These are phyloP conservation scores for Hypena proboscidalis DNA, from an alignment of 2,888 invertebrate genomes.

Conservation along the genomic window DNA sequence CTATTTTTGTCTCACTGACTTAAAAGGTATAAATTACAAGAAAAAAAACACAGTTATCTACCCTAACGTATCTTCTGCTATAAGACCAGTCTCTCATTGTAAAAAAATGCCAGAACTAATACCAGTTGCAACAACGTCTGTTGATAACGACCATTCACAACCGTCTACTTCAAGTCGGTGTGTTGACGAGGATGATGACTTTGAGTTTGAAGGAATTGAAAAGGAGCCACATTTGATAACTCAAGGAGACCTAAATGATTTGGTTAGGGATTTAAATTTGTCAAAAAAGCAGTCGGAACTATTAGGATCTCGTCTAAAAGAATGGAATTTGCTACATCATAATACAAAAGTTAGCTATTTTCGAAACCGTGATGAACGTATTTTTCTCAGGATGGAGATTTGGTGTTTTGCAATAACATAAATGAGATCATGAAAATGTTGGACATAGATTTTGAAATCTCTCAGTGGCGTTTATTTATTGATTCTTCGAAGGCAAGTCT, in stretches of 20 bases:
- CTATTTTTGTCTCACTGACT: slow-evolving; percentile 13
- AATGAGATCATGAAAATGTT: neutral
- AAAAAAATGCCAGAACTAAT: neutral
- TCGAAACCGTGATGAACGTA: neutral
- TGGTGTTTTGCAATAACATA: neutral
- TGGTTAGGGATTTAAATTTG: slow-evolving; percentile 10
- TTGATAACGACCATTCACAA: neutral
- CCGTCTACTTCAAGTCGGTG: neutral
- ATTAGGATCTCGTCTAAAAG: slow-evolving; percentile 14
- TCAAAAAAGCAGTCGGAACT: slow-evolving; percentile 16
- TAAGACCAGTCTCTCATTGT: neutral
- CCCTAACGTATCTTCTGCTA: neutral
- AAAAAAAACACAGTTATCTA: neutral
- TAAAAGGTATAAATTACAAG: slow-evolving; percentile 1
- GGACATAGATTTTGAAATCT: neutral
- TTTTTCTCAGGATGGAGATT: slow-evolving; percentile 3
- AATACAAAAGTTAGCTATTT: slow-evolving; percentile 2
- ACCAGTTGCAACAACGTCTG: neutral
- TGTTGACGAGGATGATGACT: neutral
- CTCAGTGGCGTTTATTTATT: neutral
- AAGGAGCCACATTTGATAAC: too few relatives aligned
- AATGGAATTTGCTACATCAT: slow-evolving; percentile 10
- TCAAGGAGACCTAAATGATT: slow-evolving; percentile 9
- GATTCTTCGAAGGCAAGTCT: slow-evolving; percentile 13
- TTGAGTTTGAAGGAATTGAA: slow-evolving; percentile 6